phyloP scores from a whole-genome alignment of 2,888 invertebrate genomes.

The Cylindroiulus punctatus region DNA sequence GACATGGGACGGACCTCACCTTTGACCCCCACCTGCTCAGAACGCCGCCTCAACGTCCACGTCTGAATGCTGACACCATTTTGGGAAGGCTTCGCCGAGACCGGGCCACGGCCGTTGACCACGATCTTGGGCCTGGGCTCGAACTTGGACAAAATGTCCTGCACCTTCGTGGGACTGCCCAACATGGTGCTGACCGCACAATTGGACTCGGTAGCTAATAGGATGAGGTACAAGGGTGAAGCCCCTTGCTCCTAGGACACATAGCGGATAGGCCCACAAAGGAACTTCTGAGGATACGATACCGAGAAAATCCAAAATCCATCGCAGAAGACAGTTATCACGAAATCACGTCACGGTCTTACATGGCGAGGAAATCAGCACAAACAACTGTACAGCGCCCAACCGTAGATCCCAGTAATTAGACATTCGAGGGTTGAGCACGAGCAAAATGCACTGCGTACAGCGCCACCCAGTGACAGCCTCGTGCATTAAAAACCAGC shows the following conservation, averaged over 20 bases:
- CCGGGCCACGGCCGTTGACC: background rate
- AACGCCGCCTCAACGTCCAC: slow-evolving; percentile 24
- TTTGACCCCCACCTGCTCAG: background rate
- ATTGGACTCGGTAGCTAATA: background rate
- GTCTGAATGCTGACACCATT: slow-evolving; percentile 14
- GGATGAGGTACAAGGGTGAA: background rate
- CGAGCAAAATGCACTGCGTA: background rate
- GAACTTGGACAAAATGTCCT: slow-evolving; percentile 49
- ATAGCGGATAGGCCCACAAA: background rate
- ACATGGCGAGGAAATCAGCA: background rate
- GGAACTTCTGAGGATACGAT: background rate
- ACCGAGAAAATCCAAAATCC: background rate
- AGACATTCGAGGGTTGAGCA: background rate
- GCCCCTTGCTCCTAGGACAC: background rate
- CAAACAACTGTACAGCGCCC: background rate
- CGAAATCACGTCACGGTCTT: background rate
- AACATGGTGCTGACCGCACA: slow-evolving; percentile 4
- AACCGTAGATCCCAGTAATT: slow-evolving; percentile 20
- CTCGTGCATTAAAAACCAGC: background rate
- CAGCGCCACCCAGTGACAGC: background rate
- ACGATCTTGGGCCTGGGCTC: slow-evolving; percentile 2
- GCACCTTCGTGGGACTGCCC: slow-evolving; percentile 3
- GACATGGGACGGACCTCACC: background rate
- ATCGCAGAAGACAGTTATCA: background rate
- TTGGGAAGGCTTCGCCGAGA: background rate